Evolutionary conservation across 1,140 invertebrate species (phyloP).

Genomic region (Heterodera schachtii): DNA sequence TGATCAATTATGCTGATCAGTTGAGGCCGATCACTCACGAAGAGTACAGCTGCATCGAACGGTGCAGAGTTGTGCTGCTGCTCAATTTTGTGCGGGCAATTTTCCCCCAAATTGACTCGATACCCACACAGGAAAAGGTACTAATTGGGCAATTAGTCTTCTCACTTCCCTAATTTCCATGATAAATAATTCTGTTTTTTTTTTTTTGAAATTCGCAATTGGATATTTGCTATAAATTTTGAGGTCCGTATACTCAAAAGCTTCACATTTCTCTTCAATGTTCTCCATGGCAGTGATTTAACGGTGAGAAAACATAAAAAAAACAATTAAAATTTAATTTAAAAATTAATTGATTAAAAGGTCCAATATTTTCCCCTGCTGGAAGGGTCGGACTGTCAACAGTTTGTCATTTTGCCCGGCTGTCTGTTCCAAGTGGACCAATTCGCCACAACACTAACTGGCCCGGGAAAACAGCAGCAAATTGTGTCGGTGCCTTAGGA

Average conservation of each 20-base stretch:
- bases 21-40: not conserved
- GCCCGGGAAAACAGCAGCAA: conserved; percentile 7
- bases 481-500: conserved; percentile 7
- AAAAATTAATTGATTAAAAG: not conserved
- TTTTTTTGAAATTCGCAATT: too few species aligned
- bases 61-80: not conserved
- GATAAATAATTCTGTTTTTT: too few species aligned
- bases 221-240: too few species aligned
- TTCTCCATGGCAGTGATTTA: not conserved
- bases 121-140: not conserved
- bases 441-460: not conserved
- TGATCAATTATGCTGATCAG: conserved; percentile 1
- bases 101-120: not conserved
- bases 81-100: not conserved
- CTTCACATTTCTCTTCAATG: not conserved
- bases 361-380: not conserved
- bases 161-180: too few species aligned
- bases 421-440: conserved; percentile 3
- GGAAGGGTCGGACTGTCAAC: not conserved
- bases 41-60: not conserved
- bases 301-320: not conserved
- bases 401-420: not conserved
- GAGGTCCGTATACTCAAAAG: not conserved
- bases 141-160: too few species aligned
- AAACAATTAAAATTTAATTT: too few species aligned